phyloP scores from a whole-genome alignment of 2,888 invertebrate genomes.

The Argynnis bischoffii region DNA sequence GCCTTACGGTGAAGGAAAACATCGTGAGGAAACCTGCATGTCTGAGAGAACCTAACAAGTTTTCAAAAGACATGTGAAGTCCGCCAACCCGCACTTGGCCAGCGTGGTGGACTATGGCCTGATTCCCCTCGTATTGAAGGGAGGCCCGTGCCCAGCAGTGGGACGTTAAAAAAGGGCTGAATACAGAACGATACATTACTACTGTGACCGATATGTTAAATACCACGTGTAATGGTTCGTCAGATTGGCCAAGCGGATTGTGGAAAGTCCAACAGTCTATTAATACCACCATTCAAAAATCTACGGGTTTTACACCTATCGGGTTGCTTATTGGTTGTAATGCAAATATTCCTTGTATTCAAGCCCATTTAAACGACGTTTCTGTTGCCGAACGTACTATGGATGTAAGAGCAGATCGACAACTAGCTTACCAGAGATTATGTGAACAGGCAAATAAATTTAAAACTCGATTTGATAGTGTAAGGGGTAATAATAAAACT shows the following conservation, averaged over 20 bases:
- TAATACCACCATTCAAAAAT: conserved; percentile 44
- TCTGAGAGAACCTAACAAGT: no score
- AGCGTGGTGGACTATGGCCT: no score
- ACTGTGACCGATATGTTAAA: conserved; percentile 37
- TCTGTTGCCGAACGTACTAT: no score
- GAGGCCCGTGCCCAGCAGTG: no score
- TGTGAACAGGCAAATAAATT: conserved; percentile 14
- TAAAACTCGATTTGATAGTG: conserved; percentile 17
- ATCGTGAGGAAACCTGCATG: no score
- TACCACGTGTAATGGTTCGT: conserved; percentile 22
- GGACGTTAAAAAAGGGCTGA: no score
- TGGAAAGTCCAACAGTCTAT: conserved; percentile 42
- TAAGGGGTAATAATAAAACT: conserved; percentile 20
- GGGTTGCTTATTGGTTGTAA: conserved; percentile 35
- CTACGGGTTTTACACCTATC: conserved; percentile 42
- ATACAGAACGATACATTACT: conserved; percentile 32
- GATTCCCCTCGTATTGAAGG: no score
- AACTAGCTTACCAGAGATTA: conserved; percentile 26
- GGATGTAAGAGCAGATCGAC: no score
- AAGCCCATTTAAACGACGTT: no score
- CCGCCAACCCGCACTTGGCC: no score
- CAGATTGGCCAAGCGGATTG: conserved; percentile 40
- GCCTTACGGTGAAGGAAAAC: no score
- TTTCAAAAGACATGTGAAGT: no score
- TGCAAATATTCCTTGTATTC: conserved; percentile 17